A percentile compares a stretch with the other conserved stretches of the same genome.
Conservation (phyloP, 2,113 vertebrate genomes). For the Hymenochirus boettgeri region DNA sequence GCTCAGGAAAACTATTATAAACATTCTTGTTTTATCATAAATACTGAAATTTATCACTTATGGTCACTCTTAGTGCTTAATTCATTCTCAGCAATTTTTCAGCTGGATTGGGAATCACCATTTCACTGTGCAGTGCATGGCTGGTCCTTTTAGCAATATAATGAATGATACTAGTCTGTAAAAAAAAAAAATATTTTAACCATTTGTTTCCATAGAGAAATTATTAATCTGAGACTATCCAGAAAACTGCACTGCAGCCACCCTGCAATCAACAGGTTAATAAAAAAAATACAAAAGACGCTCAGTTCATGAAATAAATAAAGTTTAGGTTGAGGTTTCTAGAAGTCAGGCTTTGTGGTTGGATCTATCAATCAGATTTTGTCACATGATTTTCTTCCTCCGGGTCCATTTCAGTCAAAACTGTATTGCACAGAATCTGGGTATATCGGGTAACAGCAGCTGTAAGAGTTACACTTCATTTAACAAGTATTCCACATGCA, state of each 20-base stretch:
- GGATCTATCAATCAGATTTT: conserved; percentile 49
- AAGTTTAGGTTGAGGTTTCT: conserved; percentile 1
- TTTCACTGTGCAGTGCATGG: too few relatives aligned
- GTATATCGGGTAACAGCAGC: conserved; percentile 56
- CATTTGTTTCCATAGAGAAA: conserved; percentile 25
- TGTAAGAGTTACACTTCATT: too few relatives aligned
- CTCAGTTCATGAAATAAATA: conserved; percentile 34
- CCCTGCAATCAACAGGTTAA: not conserved
- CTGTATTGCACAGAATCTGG: conserved; percentile 77
- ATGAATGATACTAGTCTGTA: not conserved
- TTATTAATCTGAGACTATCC: conserved; percentile 3
- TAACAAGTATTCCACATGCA: too few relatives aligned
- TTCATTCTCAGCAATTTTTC: too few relatives aligned
- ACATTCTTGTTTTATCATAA: too few relatives aligned
- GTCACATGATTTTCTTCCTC: conserved; percentile 48
- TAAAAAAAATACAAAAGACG: not conserved
- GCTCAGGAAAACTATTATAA: too few relatives aligned
- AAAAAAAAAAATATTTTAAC: not conserved
- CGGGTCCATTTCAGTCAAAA: conserved; percentile 79
- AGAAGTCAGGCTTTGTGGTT: not conserved
- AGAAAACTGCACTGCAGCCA: conserved; percentile 35
- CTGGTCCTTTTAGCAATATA: not conserved
- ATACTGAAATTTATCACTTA: too few relatives aligned
- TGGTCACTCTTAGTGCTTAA: too few relatives aligned
- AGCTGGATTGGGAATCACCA: too few relatives aligned